These are phyloP conservation scores for Sesia apiformis DNA, from an alignment of 2,888 invertebrate species.

Conservation along the genomic window DNA sequence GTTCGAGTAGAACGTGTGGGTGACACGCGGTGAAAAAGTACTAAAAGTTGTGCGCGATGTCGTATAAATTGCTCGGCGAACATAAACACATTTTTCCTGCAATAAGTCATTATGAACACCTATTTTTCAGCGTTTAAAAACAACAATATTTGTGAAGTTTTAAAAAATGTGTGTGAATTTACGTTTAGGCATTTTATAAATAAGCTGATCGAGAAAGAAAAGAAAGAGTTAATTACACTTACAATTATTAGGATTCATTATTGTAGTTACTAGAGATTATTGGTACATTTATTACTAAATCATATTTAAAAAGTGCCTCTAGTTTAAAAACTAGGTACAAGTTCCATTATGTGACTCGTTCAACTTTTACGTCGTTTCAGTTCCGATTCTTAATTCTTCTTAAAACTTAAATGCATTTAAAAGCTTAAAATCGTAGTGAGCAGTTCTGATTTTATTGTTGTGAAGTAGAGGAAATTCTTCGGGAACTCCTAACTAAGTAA, in stretches of 20 bases:
- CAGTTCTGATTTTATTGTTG: conserved; percentile 39
- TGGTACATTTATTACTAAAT: too few relatives aligned
- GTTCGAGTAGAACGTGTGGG: conserved; percentile 61
- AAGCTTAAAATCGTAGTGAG: conserved; percentile 51
- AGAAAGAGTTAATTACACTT: too few relatives aligned
- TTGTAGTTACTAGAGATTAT: too few relatives aligned
- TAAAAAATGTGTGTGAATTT: too few relatives aligned
- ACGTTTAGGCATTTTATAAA: too few relatives aligned
- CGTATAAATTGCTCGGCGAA: conserved; percentile 32
- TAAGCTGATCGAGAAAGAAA: too few relatives aligned
- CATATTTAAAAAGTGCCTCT: too few relatives aligned
- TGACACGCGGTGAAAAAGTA: conserved; percentile 65
- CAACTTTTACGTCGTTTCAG: conserved; percentile 47
- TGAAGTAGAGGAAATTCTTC: conserved; percentile 26
- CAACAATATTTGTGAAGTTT: too few relatives aligned
- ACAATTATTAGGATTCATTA: too few relatives aligned
- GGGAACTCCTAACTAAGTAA: conserved; percentile 22
- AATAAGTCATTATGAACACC: too few relatives aligned
- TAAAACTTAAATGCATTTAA: conserved; percentile 53
- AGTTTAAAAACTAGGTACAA: not conserved
- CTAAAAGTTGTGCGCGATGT: conserved; percentile 51
- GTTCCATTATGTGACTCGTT: conserved; percentile 19
- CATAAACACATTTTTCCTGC: conserved; percentile 18
- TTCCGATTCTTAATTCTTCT: conserved; percentile 53
- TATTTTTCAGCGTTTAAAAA: too few relatives aligned